These are phyloP conservation scores for Rugalucina vietnamica DNA, from an alignment of 2,888 invertebrate genomes.

Conservation along the genomic window DNA sequence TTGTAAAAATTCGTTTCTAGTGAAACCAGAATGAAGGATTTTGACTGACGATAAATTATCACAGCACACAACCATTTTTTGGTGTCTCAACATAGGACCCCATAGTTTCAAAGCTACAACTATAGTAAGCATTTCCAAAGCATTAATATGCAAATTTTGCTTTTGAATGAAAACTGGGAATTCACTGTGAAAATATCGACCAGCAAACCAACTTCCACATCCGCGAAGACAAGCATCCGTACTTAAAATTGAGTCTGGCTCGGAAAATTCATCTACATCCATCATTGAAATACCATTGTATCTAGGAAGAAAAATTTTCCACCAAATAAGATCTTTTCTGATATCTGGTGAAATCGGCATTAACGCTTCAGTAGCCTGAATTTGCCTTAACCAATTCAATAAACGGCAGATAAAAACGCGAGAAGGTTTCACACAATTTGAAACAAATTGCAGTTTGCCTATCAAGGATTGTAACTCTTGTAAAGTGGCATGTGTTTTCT, in stretches of 20 bases:
- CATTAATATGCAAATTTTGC: background rate
- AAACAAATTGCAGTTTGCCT: background rate
- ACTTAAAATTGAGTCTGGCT: background rate
- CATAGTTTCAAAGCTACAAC: background rate
- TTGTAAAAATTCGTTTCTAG: background rate
- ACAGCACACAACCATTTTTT: background rate
- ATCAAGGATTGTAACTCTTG: background rate
- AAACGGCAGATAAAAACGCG: background rate
- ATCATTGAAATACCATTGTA: background rate
- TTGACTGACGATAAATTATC: background rate
- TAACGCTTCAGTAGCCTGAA: background rate
- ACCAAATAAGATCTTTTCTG: background rate
- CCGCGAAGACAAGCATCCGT: background rate
- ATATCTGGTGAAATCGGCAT: background rate
- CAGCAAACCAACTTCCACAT: background rate
- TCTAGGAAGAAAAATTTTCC: background rate
- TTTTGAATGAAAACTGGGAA: background rate
- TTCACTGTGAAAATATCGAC: background rate
- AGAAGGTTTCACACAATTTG: background rate
- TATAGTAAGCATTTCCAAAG: background rate
- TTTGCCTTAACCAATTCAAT: background rate
- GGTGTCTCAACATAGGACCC: background rate
- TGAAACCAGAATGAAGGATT: background rate
- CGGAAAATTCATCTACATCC: background rate
- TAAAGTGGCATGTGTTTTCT: background rate